A percentile compares a stretch with the other conserved stretches of the same genome.
phyloP scores from a whole-genome alignment of 1,140 invertebrate species.

The Caenorhabditis elegans region DNA sequence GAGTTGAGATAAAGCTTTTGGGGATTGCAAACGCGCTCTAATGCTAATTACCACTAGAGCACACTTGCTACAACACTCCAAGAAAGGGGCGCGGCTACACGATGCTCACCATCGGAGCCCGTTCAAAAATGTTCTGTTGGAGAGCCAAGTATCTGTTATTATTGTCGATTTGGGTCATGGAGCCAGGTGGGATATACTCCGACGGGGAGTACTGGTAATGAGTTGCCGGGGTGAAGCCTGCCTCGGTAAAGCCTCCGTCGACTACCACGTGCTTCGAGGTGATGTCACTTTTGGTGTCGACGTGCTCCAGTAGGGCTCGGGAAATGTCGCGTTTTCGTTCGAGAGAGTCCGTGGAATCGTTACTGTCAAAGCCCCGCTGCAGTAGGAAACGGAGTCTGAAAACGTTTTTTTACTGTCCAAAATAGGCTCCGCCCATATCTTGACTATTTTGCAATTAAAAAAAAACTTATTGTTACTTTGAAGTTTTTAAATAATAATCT shows the following conservation, averaged over 20 bases:
- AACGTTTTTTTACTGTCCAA: not conserved
- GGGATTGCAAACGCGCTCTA: no score
- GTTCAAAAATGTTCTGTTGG: slow-evolving; percentile 39
- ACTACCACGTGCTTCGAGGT: not conserved
- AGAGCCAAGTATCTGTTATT: slow-evolving; percentile 1
- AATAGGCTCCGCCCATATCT: no score
- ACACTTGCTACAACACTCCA: no score
- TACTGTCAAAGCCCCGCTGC: not conserved
- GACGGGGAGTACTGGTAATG: not conserved
- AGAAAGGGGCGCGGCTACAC: not conserved
- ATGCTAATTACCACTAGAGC: no score
- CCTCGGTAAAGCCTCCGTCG: not conserved
- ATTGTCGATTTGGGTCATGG: not conserved
- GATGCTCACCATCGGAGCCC: slow-evolving; percentile 47
- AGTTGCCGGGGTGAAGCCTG: not conserved
- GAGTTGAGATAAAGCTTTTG: no score
- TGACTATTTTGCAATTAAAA: no score
- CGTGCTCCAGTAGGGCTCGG: slow-evolving; percentile 38
- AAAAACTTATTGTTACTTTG: no score
- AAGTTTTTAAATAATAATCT: no score
- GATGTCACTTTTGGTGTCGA: slow-evolving; percentile 25
- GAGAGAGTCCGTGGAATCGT: slow-evolving; percentile 30
- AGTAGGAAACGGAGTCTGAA: slow-evolving; percentile 12
- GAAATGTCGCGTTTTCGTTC: slow-evolving; percentile 43
- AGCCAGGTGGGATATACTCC: not conserved